Conservation (phyloP, 2,113 vertebrate genomes). For the Maccullochella peelii region DNA sequence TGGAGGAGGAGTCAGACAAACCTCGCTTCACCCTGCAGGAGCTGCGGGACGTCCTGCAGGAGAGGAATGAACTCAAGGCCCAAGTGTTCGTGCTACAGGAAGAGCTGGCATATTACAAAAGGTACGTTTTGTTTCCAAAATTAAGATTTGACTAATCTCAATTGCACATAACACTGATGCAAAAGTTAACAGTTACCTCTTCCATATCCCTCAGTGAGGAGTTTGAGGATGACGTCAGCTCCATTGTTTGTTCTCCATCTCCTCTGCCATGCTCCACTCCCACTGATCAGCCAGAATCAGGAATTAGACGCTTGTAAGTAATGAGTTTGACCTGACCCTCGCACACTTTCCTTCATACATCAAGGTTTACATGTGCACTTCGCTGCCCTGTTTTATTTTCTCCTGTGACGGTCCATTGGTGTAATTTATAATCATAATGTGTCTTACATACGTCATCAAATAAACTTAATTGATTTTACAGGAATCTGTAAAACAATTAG, state of each 20-base stretch:
- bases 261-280: conserved; percentile 75
- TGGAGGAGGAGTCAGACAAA: conserved; percentile 88
- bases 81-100: conserved; percentile 93
- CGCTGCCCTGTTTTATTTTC: neutral
- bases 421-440: neutral
- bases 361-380: neutral
- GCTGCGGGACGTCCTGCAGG: conserved; percentile 92
- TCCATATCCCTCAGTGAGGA: conserved; percentile 86
- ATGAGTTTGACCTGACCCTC: neutral
- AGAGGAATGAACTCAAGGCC: conserved; percentile 94
- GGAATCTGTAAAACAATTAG: neutral
- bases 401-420: neutral
- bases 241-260: conserved; percentile 66
- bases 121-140: conserved; percentile 70
- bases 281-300: conserved; percentile 88
- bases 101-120: conserved; percentile 93
- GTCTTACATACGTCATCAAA: neutral
- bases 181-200: conserved; percentile 1
- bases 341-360: neutral
- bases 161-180: neutral
- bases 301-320: conserved; percentile 95
- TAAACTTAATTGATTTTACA: neutral
- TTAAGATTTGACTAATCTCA: neutral
- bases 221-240: conserved; percentile 85
- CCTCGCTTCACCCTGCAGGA: conserved; percentile 95